These are phyloP conservation scores for Spinus pinus DNA, from an alignment of 2,797 vertebrate species.

Conservation along the genomic window DNA sequence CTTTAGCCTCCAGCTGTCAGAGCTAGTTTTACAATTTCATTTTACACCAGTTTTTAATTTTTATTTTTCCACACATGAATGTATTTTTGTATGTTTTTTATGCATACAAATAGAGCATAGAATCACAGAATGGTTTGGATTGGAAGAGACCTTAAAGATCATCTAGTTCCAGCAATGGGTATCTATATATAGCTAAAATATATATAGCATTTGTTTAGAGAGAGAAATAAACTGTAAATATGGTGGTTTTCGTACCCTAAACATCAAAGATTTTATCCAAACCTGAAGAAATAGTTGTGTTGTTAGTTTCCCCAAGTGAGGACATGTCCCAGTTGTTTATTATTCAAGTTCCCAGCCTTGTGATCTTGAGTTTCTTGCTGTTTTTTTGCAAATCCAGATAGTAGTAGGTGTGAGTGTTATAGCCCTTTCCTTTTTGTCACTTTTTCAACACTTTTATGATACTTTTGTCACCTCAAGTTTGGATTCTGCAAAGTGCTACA, in stretches of 20 bases:
- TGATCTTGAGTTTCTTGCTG: conserved; percentile 12
- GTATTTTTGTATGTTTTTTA: not conserved
- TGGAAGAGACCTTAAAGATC: not conserved
- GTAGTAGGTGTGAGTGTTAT: conserved; percentile 38
- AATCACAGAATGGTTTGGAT: not conserved
- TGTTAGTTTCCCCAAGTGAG: not conserved
- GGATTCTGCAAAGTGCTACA: conserved; percentile 22
- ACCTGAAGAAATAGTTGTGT: not conserved
- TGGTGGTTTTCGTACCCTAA: not conserved
- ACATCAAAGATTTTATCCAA: not conserved
- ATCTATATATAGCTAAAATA: not conserved
- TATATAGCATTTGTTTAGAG: not conserved
- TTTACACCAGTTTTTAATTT: not conserved
- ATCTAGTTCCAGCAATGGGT: not conserved
- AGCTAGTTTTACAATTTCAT: not conserved
- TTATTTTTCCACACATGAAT: not conserved
- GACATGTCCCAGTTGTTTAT: conserved; percentile 23
- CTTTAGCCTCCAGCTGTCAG: not conserved
- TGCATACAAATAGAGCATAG: not conserved
- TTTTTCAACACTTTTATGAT: not conserved
- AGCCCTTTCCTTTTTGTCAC: conserved; percentile 15
- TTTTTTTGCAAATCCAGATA: conserved; percentile 9
- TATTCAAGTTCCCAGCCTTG: conserved; percentile 27
- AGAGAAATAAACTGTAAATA: not conserved
- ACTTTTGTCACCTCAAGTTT: conserved; percentile 36